A percentile compares a stretch with the other conserved stretches of the same genome.
Evolutionary conservation across 2,113 vertebrate species (phyloP).

Genomic region (Verasper variegatus): DNA sequence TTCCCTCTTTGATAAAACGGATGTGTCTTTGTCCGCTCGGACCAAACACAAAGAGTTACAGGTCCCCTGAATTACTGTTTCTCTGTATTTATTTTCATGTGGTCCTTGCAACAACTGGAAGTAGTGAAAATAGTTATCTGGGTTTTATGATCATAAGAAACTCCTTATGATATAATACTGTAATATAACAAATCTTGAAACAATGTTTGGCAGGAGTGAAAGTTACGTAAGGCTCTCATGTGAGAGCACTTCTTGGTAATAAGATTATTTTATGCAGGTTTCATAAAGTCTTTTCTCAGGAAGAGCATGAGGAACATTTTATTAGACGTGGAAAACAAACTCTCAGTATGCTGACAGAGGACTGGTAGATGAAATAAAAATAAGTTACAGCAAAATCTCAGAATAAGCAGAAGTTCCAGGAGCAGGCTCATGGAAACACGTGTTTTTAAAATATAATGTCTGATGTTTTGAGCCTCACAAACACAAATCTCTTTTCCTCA

Average conservation of each 20-base stretch:
- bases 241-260: neutral
- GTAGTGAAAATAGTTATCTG: neutral
- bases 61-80: conserved; percentile 5
- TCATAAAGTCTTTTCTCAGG: neutral
- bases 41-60: conserved; percentile 12
- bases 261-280: neutral
- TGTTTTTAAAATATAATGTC: too few relatives aligned
- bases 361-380: too few relatives aligned
- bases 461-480: too few relatives aligned
- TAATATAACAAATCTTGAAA: conserved; percentile 25
- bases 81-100: neutral
- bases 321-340: too few relatives aligned
- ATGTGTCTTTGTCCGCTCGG: neutral
- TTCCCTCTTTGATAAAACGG: conserved; percentile 14
- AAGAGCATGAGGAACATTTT: neutral
- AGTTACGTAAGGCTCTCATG: neutral
- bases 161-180: conserved; percentile 2
- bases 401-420: too few relatives aligned
- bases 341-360: too few relatives aligned
- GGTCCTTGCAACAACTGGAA: conserved; percentile 2
- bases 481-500: too few relatives aligned
- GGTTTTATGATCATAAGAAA: conserved; percentile 6
- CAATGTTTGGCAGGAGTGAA: conserved; percentile 1
- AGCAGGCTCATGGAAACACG: too few relatives aligned
- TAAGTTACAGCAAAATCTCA: too few relatives aligned